A percentile compares a stretch with the other conserved stretches of the same genome.
Evolutionary conservation across 2,797 vertebrate genomes (phyloP).

Genomic region (Tauraco hartlaubi): DNA sequence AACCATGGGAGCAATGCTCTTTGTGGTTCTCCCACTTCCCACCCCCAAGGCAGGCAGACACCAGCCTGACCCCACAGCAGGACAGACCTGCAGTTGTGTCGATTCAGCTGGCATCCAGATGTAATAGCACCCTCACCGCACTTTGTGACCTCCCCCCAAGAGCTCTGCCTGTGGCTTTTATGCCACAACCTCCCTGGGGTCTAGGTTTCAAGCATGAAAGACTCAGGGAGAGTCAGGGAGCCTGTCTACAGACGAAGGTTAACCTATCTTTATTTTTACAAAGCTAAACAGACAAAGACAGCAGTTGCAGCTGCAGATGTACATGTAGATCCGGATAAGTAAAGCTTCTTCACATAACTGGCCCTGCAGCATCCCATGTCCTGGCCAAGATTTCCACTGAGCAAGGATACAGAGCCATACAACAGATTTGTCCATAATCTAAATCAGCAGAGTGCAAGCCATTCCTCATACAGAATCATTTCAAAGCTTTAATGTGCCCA

Average conservation of each 20-base stretch:
- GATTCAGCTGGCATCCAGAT: background rate
- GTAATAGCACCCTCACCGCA: background rate
- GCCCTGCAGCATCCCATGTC: background rate
- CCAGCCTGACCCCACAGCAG: background rate
- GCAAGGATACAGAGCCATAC: background rate
- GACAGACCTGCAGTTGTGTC: background rate
- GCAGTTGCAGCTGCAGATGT: background rate
- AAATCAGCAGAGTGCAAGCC: background rate
- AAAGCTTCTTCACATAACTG: background rate
- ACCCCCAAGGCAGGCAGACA: background rate
- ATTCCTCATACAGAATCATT: background rate
- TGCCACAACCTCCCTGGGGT: background rate
- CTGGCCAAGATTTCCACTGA: background rate
- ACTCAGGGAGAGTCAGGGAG: background rate
- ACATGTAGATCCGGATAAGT: fast-evolving
- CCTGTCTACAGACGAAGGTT: background rate
- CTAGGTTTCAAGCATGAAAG: background rate
- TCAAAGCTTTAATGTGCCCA: background rate
- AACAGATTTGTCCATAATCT: background rate
- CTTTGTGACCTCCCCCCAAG: background rate
- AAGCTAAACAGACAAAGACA: background rate
- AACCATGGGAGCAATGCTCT: fast-evolving
- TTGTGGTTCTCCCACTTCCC: background rate
- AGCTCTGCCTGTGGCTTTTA: background rate
- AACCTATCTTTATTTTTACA: background rate